A percentile compares a stretch with the other conserved stretches of the same genome.
Evolutionary conservation across 1,140 invertebrate species (phyloP).

Genomic region (Drosophila burlai): DNA sequence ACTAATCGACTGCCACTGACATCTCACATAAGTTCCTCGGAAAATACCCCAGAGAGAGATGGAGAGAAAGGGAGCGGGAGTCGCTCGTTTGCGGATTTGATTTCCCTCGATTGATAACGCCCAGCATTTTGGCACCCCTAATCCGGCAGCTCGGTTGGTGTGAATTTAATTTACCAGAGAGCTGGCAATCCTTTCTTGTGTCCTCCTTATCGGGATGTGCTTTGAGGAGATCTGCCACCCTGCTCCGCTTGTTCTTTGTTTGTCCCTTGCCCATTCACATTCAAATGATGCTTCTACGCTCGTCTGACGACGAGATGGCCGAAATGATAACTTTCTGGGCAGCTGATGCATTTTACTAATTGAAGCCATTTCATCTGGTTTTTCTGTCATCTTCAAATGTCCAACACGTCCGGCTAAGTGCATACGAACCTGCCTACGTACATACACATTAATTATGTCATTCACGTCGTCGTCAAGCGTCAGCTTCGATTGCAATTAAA

Average conservation of each 20-base stretch:
- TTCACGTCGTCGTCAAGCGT: conserved; percentile 71
- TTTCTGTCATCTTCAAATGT: conserved; percentile 79
- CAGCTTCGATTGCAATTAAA: conserved; percentile 77
- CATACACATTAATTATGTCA: conserved; percentile 82
- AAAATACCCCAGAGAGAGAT: conserved; percentile 10
- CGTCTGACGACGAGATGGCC: conserved; percentile 10
- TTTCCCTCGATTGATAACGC: conserved; percentile 64
- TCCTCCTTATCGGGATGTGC: conserved; percentile 67
- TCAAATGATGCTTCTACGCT: conserved; percentile 20
- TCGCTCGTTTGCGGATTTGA: conserved; percentile 76
- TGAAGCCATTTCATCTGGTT: conserved; percentile 57
- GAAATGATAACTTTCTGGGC: conserved; percentile 26
- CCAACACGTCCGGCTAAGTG: conserved; percentile 78
- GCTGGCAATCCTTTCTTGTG: conserved; percentile 67
- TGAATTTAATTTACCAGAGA: conserved; percentile 84
- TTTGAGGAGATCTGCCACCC: conserved; percentile 10
- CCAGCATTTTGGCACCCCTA: conserved; percentile 63
- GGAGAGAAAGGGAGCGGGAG: background rate
- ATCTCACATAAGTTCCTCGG: conserved; percentile 57
- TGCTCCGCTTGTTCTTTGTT: conserved; percentile 44
- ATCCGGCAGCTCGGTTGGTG: conserved; percentile 61
- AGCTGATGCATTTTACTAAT: conserved; percentile 71
- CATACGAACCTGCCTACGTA: conserved; percentile 63
- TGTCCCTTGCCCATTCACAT: conserved; percentile 50
- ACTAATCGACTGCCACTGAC: conserved; percentile 56